Evolutionary conservation across 64 coral and sea anemone species (phyloP), one percentile per base, ranked within the genome.

Genomic region (Dendrophyllia cribrosa): DNA sequence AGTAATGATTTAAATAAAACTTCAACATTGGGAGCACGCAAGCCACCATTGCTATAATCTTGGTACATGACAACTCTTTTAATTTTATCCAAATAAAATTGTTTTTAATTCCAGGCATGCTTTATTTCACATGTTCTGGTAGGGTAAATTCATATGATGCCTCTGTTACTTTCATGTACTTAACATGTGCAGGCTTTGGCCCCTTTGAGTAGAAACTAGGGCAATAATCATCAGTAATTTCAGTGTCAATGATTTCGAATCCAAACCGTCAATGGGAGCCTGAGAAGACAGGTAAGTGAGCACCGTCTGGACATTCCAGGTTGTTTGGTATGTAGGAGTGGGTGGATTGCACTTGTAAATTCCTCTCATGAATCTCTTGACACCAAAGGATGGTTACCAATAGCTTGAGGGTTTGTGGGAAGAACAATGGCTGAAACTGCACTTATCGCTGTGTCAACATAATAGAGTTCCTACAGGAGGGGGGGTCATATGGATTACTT

Each of bases 401-500:
- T 79, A 14, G 88, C 14, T 19, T 69, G 1, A 24, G n/a, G 7
- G 24, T 63, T 67, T 69, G 22, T 47, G 26, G 75, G 61, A 15
- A 63, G 77, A 47, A 68, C 75, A 50, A 90, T 47, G 11, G 76
- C 75, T n/a, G 88, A 90, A n/a, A 90, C 55, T 51, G 76, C 88
- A 51, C 88, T 80, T 49, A 61, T 65, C 2, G 61, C 88, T 21
- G 74, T 89, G 73, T 67, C 15, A 50, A 79, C 80, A 14, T 79
- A 34, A 20, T 70, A 69, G 16, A 23, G 49, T 21, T 12, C 24
- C 66, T 66, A 63, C 17, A 78, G n/a, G n/a, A n/a, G n/a, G 76
- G 61, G 16, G 44, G 75, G 17, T 90, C 76, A 45, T 68, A 90
- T 26, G 59, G 51, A 81, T 90, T 78, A 81, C 47, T 62, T 70